Evolutionary conservation across 2,888 invertebrate genomes (phyloP), one percentile per base, ranked within the genome.

Genomic region (Conomelus anceps): DNA sequence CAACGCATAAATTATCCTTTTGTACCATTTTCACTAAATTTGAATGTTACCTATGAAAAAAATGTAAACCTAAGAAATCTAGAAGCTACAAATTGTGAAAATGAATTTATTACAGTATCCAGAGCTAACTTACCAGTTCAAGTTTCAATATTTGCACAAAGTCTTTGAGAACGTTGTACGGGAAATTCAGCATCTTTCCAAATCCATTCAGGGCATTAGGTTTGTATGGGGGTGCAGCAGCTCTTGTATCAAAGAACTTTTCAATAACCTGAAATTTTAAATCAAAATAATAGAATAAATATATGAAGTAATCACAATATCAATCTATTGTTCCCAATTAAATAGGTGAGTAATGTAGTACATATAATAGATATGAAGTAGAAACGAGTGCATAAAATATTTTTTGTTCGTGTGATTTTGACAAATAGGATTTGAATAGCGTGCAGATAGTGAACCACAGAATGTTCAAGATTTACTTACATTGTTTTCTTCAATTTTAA

Each of bases 201-300:
- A 98, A 98, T 23, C 98, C 97, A 91, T 96, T 96, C 92, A 99
- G 94, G 6, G 98, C 96, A 92, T 97, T 97, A 1, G 98, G 97
- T 92, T 98, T 97, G 94, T 97, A 99, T 0, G 99, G 98, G 3
- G 98, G 97, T 22, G 97, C 96, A 11, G 97, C 97, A 41, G 98
- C 98, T 93, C 98, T 95, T 23, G 96, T 95, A 93, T 98, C 98
- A 94, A 99, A 99, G 94, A 98, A 99, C 92, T 97, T 97, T 93
- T 99, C 98, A 92, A 99, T 95, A 89, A 97, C 96, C 95, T 96
- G 93, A 0, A 92, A 92, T 89, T 90, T 90, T 91, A 87, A 85
- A 23, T n/a, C n/a, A n/a, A n/a, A n/a, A n/a, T n/a, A n/a, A n/a
- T n/a, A n/a, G n/a, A n/a, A n/a, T n/a, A n/a, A n/a, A n/a, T n/a